Evolutionary conservation across 2,797 vertebrate genomes (phyloP).

Genomic region (Chaenodraco wilsoni): DNA sequence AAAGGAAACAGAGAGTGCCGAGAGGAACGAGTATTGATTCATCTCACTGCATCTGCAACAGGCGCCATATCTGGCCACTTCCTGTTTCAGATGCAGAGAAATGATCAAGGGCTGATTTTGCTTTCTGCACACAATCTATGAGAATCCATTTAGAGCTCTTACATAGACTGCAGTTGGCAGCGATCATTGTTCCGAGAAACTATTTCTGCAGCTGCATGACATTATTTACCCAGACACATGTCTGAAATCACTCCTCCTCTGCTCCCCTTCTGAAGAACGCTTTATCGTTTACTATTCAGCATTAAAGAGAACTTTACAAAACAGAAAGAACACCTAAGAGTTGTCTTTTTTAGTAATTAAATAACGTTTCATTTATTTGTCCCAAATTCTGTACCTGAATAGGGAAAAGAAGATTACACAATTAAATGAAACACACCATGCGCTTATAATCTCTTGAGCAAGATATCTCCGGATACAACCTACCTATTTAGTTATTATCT

Average conservation of each 20-base stretch:
- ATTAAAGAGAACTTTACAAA: background rate
- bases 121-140: slow-evolving; percentile 2
- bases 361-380: background rate
- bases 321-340: background rate
- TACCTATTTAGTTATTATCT: slow-evolving; percentile 1
- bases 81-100: slow-evolving; percentile 28
- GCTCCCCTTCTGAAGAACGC: background rate
- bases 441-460: slow-evolving; percentile 23
- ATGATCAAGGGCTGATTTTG: slow-evolving; percentile 1
- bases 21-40: slow-evolving; percentile 57
- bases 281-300: background rate
- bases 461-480: background rate
- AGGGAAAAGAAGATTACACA: slow-evolving; percentile 19
- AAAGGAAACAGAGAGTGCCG: slow-evolving; percentile 37
- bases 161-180: background rate
- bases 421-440: background rate
- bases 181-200: slow-evolving; percentile 4
- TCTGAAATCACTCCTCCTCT: background rate
- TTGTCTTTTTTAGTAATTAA: background rate
- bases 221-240: background rate
- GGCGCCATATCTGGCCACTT: slow-evolving; percentile 23
- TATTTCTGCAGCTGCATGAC: slow-evolving; percentile 1
- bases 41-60: slow-evolving; percentile 48
- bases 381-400: background rate
- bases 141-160: background rate